Conservation (phyloP, 2,888 invertebrate genomes). For the Latrodectus hesperus region DNA sequence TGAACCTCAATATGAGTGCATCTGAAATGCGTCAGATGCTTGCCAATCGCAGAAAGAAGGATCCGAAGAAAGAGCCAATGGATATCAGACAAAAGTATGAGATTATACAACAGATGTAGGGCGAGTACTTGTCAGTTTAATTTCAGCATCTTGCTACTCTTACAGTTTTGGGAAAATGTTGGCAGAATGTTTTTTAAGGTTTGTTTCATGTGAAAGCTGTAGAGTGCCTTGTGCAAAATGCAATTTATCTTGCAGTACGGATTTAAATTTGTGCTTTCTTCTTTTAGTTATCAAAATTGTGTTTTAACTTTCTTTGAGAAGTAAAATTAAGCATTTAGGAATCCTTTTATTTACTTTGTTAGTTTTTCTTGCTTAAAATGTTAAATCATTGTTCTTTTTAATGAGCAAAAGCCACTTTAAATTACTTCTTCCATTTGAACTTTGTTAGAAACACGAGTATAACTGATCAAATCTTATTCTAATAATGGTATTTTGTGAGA, state of each 20-base stretch:
- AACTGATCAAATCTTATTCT: no score
- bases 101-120: constrained; percentile 91
- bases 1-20: constrained; percentile 87
- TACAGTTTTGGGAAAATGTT: background rate
- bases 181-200: background rate
- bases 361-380: no score
- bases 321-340: no score
- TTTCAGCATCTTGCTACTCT: background rate
- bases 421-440: no score
- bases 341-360: no score
- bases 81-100: constrained; percentile 95
- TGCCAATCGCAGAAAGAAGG: constrained; percentile 89
- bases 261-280: background rate
- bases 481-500: no score
- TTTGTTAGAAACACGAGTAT: no score
- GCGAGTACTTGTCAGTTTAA: background rate
- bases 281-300: background rate
- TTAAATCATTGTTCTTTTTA: no score
- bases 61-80: constrained; percentile 91
- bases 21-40: constrained; percentile 91
- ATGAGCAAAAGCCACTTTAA: no score
- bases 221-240: background rate
- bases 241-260: background rate
- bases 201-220: background rate
- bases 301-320: no score